Evolutionary conservation across 2,888 invertebrate genomes (phyloP).

Genomic region (Trilocha varians): DNA sequence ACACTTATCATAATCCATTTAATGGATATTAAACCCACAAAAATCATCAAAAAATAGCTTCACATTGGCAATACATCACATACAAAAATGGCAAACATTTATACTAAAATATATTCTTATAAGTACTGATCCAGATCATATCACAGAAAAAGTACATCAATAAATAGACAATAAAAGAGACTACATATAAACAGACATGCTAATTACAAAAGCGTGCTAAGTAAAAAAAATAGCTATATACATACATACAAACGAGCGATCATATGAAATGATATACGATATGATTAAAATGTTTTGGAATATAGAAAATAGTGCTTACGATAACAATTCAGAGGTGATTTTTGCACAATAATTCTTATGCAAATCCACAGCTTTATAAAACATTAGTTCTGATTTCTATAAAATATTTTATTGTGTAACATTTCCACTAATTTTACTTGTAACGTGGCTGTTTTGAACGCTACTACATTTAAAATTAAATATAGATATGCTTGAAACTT

Average conservation of each 20-base stretch:
- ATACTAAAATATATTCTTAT: no score
- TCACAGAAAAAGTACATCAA: background rate
- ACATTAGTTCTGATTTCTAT: no score
- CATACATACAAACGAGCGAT: background rate
- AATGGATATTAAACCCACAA: no score
- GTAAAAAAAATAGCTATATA: background rate
- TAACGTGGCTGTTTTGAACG: background rate
- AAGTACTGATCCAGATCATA: background rate
- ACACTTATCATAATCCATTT: no score
- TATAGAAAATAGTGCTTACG: background rate
- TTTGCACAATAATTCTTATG: background rate
- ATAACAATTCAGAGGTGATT: background rate
- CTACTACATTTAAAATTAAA: no score
- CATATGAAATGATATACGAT: background rate
- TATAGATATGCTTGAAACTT: no score
- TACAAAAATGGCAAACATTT: no score
- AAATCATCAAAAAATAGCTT: no score
- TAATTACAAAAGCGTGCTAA: slow-evolving; percentile 4
- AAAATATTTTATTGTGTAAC: no score
- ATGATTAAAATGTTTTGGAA: background rate
- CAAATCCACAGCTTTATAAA: no score
- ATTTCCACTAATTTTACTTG: no score
- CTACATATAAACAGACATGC: slow-evolving; percentile 1
- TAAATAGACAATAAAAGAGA: background rate
- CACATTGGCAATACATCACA: no score